phyloP scores from a whole-genome alignment of 2,797 vertebrate genomes.

The Ceyx erithaca region DNA sequence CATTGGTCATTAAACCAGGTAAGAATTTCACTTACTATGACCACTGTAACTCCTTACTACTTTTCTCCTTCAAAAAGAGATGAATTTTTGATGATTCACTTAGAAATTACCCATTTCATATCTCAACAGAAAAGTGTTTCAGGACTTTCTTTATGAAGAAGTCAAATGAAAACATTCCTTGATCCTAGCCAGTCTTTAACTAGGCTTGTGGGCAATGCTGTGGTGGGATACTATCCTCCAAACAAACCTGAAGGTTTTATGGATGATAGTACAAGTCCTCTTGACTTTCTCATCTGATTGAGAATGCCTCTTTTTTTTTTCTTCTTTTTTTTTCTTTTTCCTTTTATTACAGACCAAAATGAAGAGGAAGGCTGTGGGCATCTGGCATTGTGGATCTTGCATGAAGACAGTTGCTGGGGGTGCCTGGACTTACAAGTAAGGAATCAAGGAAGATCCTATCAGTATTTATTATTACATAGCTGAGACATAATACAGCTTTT shows the following conservation, averaged over 20 bases:
- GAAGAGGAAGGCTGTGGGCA: constrained; percentile 98
- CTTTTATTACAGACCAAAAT: constrained; percentile 89
- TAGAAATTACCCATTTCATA: background rate
- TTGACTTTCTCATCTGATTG: background rate
- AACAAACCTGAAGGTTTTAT: background rate
- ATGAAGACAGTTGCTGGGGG: constrained; percentile 98
- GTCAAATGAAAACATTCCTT: background rate
- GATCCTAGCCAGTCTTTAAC: background rate
- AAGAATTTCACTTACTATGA: background rate
- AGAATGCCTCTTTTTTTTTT: background rate
- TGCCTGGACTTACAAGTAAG: constrained; percentile 99
- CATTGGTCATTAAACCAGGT: background rate
- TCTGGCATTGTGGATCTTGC: constrained; percentile 98
- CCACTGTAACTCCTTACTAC: background rate
- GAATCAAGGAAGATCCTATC: background rate
- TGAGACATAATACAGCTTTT: background rate
- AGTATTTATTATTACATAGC: background rate
- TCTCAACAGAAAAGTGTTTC: background rate
- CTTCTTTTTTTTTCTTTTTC: fast-evolving
- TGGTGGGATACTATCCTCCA: background rate
- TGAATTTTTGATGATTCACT: background rate
- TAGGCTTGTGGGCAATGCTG: background rate
- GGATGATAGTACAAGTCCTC: background rate
- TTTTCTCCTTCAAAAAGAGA: background rate
- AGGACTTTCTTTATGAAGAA: background rate